A percentile compares a stretch with the other conserved stretches of the same genome.
Evolutionary conservation across 2,888 invertebrate genomes (phyloP).

Genomic region (Dynastes hyllus): DNA sequence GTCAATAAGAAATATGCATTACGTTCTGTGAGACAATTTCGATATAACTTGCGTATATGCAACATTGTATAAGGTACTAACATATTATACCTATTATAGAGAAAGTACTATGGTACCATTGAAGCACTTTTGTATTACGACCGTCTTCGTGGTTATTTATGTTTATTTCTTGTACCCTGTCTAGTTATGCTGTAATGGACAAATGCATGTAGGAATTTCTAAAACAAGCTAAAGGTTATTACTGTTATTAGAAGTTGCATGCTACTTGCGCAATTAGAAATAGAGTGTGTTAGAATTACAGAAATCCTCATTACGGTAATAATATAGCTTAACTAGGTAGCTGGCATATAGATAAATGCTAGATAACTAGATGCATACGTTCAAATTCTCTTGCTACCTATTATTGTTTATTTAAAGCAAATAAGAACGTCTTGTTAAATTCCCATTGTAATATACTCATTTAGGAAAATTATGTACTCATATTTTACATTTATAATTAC

Average conservation of each 20-base stretch:
- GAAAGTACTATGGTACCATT: constrained; percentile 26
- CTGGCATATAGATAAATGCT: too few relatives aligned
- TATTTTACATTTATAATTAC: too few relatives aligned
- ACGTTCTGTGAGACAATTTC: constrained; percentile 30
- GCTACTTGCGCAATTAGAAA: not conserved
- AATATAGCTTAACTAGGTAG: not conserved
- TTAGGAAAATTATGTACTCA: too few relatives aligned
- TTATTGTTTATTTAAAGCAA: too few relatives aligned
- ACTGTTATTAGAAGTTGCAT: constrained; percentile 24
- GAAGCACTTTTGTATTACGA: constrained; percentile 6
- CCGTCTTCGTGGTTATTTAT: constrained; percentile 31
- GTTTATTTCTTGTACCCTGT: not conserved
- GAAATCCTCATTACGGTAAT: constrained; percentile 14
- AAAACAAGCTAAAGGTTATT: constrained; percentile 19
- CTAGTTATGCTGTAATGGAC: not conserved
- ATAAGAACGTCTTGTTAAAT: too few relatives aligned
- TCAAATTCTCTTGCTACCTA: too few relatives aligned
- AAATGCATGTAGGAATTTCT: not conserved
- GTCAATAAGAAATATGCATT: constrained; percentile 29
- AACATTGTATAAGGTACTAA: not conserved
- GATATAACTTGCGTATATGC: constrained; percentile 4
- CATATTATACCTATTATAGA: constrained; percentile 28
- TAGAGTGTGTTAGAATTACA: constrained; percentile 1
- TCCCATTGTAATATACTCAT: too few relatives aligned
- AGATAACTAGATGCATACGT: too few relatives aligned